Conservation (phyloP, 2,888 invertebrate species). For the Silvanus unidentatus region DNA sequence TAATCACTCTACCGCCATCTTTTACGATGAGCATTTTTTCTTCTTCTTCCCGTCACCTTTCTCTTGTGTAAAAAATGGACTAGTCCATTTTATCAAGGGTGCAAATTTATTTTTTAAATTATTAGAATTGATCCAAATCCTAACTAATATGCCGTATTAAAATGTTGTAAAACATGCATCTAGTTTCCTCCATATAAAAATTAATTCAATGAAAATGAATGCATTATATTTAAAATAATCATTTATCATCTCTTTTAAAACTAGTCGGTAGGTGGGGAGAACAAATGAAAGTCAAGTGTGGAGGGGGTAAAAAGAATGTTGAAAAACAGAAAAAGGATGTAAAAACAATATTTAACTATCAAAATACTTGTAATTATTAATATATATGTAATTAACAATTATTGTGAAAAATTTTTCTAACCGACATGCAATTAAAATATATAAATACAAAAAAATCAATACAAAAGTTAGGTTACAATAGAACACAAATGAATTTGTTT, state of each 20-base stretch:
- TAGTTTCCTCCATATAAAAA: background rate
- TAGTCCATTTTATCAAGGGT: constrained; percentile 27
- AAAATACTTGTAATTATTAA: constrained; percentile 14
- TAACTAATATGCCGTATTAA: no score
- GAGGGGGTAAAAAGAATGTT: constrained; percentile 32
- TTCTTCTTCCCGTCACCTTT: constrained; percentile 31
- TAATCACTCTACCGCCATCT: constrained; percentile 46
- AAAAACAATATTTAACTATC: constrained; percentile 26
- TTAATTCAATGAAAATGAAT: background rate
- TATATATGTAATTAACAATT: constrained; percentile 16
- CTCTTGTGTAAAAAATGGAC: constrained; percentile 36
- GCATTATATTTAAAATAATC: constrained; percentile 17
- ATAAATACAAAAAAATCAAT: constrained; percentile 39
- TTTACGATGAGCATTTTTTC: constrained; percentile 42
- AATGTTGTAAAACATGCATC: no score
- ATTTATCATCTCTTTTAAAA: constrained; percentile 15
- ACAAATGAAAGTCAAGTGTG: constrained; percentile 29
- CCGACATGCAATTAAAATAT: constrained; percentile 21
- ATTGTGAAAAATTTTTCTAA: constrained; percentile 13
- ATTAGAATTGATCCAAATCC: no score
- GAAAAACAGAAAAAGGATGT: constrained; percentile 37
- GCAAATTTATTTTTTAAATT: background rate
- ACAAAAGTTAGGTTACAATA: constrained; percentile 45
- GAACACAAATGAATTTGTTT: constrained; percentile 31
- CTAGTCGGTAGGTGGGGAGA: constrained; percentile 18